Evolutionary conservation across 2,113 vertebrate genomes (phyloP), one percentile per base, ranked within the genome.

Genomic region (Protobothrops flavoviridis): DNA sequence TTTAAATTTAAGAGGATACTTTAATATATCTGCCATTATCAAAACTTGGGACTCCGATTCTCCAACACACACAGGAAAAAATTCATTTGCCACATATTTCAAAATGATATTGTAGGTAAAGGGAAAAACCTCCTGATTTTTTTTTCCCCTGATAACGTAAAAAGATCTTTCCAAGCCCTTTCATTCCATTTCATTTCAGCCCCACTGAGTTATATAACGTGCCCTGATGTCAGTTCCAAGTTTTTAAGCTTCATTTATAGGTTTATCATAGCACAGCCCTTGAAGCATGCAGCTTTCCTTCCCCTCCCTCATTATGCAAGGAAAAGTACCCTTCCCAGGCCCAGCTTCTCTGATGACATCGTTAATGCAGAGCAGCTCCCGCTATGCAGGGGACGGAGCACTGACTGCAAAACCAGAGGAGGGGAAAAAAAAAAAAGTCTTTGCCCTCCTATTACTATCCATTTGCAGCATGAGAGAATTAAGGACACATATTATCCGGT

Each of bases 151-250:
- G 13, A n/a, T 56, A 43, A 43, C 53, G 24, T 52, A 91, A 33
- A 55, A 43, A 55, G 3, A 50, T 93, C 91, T 88, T 93, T 56
- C 50, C 50, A 88, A 43, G 29, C 29, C 61, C 89, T 94, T 96
- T 88, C 94, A 48, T 88, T 94, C 93, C 64, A 26, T 96, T 94
- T 96, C 94, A 5, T 89, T 93, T 93, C 92, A 93, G 88, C 88
- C 94, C 24, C 92, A 81, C 92, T 7, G 59, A 81, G 95, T 98
- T 98, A 97, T 97, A 96, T 98, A 98, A 98, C 94, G 93, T 88
- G 64, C 56, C 24, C 93, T 87, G 81, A 90, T 90, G 90, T 93
- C 93, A 45, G 93, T 24, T 93, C 94, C 93, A 85, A 92, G 61
- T 74, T 95, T 95, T 94, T 94, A 92, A 94, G 94, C 92, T 95